Percentiles rank a stretch among this genome's conserved stretches.
These are phyloP conservation scores for Galbula dea DNA, from an alignment of 2,113 vertebrate genomes.

Conservation along the genomic window DNA sequence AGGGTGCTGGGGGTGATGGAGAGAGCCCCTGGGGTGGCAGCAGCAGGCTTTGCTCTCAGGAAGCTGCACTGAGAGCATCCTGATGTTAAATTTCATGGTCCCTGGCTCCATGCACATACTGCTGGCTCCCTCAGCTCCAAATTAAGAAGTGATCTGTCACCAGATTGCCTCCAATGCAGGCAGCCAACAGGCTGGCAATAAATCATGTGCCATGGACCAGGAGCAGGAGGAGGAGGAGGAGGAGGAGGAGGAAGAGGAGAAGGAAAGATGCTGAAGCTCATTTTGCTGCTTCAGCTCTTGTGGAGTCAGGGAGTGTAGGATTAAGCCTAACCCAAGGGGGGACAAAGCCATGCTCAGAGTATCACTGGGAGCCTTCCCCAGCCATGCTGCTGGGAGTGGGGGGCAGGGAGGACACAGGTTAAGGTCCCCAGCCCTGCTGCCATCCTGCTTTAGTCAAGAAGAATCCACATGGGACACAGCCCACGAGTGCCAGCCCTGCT, in stretches of 20 bases:
- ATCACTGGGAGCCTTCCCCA: background rate
- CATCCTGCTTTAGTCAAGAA: background rate
- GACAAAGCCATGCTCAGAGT: background rate
- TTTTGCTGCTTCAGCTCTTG: slow-evolving; percentile 17
- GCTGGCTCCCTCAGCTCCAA: background rate
- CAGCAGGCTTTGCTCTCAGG: background rate
- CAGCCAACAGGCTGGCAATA: background rate
- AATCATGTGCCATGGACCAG: background rate
- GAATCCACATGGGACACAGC: fast-evolving
- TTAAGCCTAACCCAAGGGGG: background rate
- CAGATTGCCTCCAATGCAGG: background rate
- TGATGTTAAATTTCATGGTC: background rate
- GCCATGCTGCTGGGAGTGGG: background rate
- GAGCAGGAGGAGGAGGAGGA: background rate
- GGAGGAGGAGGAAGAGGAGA: background rate
- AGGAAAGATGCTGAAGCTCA: background rate
- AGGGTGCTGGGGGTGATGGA: background rate
- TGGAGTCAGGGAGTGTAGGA: fast-evolving
- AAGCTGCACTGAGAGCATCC: background rate
- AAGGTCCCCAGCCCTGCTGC: background rate
- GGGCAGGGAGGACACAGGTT: too few species aligned
- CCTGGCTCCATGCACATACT: fast-evolving
- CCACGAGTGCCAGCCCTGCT: fast-evolving
- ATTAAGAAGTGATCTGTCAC: background rate
- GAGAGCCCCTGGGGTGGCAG: background rate